phyloP scores from a whole-genome alignment of 2,797 vertebrate species.

The Amniataba percoides region DNA sequence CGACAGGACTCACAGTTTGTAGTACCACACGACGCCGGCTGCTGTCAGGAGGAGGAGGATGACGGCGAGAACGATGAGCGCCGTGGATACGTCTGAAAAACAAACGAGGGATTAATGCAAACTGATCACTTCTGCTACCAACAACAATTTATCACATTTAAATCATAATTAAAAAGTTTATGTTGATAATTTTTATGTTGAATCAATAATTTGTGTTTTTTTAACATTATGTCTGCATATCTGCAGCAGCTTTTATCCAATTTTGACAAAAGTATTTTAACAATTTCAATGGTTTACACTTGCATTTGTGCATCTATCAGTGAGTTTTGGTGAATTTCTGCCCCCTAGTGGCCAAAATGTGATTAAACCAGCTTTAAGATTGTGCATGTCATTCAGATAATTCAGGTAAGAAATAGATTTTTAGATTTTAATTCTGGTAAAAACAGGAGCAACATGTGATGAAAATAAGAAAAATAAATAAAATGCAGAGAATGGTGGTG shows the following conservation, averaged over 20 bases:
- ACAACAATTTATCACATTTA: neutral
- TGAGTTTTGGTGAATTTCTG: neutral
- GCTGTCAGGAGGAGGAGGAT: conserved; percentile 57
- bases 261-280: neutral
- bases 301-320: neutral
- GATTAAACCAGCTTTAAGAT: neutral
- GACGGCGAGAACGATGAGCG: conserved; percentile 50
- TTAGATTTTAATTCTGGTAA: neutral
- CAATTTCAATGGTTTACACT: neutral
- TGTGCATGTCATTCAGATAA: neutral
- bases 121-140: neutral
- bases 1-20: conserved; percentile 73
- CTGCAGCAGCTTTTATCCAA: no score
- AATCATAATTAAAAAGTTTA: neutral
- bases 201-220: neutral
- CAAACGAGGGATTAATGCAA: neutral
- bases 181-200: neutral
- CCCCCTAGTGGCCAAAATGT: neutral
- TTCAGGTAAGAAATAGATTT: neutral
- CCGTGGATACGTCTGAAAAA: conserved; percentile 54
- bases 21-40: conserved; percentile 59
- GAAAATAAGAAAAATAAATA: no score
- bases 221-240: neutral
- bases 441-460: neutral
- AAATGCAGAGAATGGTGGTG: no score